A percentile compares a stretch with the other conserved stretches of the same genome.
These are phyloP conservation scores for Caerostris extrusa DNA, from an alignment of 1,140 invertebrate genomes.

Conservation along the genomic window DNA sequence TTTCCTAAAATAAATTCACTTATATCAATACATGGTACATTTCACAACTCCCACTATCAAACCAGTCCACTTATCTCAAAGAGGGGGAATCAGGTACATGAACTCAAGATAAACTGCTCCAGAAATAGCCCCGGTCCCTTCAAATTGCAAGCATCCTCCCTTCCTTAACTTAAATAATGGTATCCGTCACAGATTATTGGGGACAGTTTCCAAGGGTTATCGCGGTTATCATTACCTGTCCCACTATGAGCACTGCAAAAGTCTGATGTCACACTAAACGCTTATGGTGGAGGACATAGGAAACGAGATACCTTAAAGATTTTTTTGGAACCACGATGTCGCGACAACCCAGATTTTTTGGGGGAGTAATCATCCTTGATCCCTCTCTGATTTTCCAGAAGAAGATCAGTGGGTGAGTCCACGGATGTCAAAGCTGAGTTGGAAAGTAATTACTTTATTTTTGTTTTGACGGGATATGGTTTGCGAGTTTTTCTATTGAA, in stretches of 20 bases:
- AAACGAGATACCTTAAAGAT: background rate
- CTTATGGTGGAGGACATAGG: background rate
- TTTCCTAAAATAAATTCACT: too few relatives aligned
- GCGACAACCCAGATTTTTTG: background rate
- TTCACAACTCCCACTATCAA: background rate
- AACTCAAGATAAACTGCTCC: background rate
- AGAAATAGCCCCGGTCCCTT: constrained; percentile 15
- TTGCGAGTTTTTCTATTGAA: background rate
- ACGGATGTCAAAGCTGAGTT: constrained; percentile 26
- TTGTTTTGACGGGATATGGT: constrained; percentile 38
- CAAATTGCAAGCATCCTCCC: background rate
- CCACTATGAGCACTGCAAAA: too few relatives aligned
- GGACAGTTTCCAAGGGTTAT: background rate
- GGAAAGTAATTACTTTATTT: constrained; percentile 42
- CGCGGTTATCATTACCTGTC: constrained; percentile 64
- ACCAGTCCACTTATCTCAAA: background rate
- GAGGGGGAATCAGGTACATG: background rate
- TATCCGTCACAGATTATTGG: constrained; percentile 1
- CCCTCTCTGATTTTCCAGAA: background rate
- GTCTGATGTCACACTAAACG: background rate
- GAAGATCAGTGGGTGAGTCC: background rate
- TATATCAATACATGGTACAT: background rate
- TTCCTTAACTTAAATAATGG: constrained; percentile 37
- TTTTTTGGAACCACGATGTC: background rate
- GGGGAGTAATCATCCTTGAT: background rate